A percentile compares a stretch with the other conserved stretches of the same genome.
Conservation (phyloP, 2,113 vertebrate genomes). For the Heterochromis multidens region DNA sequence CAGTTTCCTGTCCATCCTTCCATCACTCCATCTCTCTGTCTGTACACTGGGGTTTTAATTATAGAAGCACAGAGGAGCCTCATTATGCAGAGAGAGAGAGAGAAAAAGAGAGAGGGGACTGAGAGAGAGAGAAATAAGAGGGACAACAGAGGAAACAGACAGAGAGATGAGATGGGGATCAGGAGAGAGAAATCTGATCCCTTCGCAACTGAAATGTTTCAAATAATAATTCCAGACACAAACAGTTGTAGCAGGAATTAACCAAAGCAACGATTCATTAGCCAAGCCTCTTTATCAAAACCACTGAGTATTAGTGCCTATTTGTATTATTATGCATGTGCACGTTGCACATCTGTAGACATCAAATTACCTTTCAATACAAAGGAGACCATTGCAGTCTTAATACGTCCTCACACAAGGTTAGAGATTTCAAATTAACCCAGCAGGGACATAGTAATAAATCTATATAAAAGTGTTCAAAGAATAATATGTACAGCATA, state of each 20-base stretch:
- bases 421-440: slow-evolving; percentile 14
- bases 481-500: not conserved
- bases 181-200: slow-evolving; percentile 21
- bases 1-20: slow-evolving; percentile 41
- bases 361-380: not conserved
- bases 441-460: not conserved
- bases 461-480: not conserved
- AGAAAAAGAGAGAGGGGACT: not conserved
- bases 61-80: slow-evolving; percentile 45
- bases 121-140: slow-evolving; percentile 12
- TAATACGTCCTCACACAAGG: not conserved
- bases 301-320: not conserved
- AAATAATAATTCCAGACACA: slow-evolving; percentile 46
- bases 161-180: slow-evolving; percentile 9
- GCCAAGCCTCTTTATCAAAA: slow-evolving; percentile 25
- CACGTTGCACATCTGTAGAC: slow-evolving; percentile 6
- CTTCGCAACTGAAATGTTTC: slow-evolving; percentile 41
- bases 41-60: slow-evolving; percentile 63
- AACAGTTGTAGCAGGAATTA: slow-evolving; percentile 27
- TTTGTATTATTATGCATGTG: slow-evolving; percentile 1
- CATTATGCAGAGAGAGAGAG: slow-evolving; percentile 27
- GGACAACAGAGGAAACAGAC: slow-evolving; percentile 7
- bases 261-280: slow-evolving; percentile 50
- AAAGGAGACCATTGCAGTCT: not conserved
- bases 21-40: slow-evolving; percentile 31